These are phyloP conservation scores for Lophius americanus DNA, from an alignment of 2,797 vertebrate genomes.

Conservation along the genomic window DNA sequence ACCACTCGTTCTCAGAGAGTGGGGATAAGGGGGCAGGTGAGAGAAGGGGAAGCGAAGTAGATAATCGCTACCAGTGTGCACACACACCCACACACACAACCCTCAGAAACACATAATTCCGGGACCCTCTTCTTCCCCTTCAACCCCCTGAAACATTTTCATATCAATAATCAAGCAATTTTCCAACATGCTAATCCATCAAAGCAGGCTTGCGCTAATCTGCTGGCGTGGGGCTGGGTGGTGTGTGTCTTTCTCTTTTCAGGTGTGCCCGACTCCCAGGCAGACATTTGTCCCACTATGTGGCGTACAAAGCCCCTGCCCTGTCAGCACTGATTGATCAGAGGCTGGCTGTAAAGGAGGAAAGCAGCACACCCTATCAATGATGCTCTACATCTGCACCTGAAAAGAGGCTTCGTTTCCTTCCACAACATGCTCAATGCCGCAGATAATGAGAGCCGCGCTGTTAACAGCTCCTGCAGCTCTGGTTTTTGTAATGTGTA, in stretches of 20 bases:
- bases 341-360: slow-evolving; percentile 86
- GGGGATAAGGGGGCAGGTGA: slow-evolving; percentile 81
- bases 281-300: slow-evolving; percentile 94
- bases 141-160: slow-evolving; percentile 89
- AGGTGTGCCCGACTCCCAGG: slow-evolving; percentile 92
- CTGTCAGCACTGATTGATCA: slow-evolving; percentile 97
- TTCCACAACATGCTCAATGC: slow-evolving; percentile 83
- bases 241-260: slow-evolving; percentile 78
- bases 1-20: slow-evolving; percentile 73
- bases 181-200: slow-evolving; percentile 99
- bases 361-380: slow-evolving; percentile 88
- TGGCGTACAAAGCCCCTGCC: slow-evolving; percentile 89
- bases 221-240: slow-evolving; percentile 68
- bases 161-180: slow-evolving; percentile 99
- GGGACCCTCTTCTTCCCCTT: slow-evolving; percentile 43
- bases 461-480: slow-evolving; percentile 80
- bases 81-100: slow-evolving; percentile 58
- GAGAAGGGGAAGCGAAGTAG: slow-evolving; percentile 68
- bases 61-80: slow-evolving; percentile 61
- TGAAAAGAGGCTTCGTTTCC: slow-evolving; percentile 77
- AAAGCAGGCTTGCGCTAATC: slow-evolving; percentile 96
- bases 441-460: slow-evolving; percentile 83
- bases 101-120: slow-evolving; percentile 45
- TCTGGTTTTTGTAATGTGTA: slow-evolving; percentile 81
- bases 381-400: slow-evolving; percentile 83